phyloP scores from a whole-genome alignment of 2,888 invertebrate species.

The Calliopum simillimum region DNA sequence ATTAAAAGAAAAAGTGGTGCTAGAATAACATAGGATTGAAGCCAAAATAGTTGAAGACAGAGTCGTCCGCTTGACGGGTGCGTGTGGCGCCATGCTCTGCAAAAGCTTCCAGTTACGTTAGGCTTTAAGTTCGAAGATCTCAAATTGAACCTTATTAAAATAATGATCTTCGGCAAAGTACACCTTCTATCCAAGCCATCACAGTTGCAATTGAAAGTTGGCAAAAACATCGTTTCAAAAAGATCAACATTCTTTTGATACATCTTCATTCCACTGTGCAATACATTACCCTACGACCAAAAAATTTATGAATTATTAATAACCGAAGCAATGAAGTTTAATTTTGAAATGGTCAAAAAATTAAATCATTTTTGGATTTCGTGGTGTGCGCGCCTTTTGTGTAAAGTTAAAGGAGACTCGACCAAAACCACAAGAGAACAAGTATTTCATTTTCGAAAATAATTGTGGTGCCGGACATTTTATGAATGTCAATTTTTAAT shows the following conservation, averaged over 20 bases:
- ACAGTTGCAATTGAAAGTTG: too few species aligned
- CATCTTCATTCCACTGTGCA: constrained; percentile 29
- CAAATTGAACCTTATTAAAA: too few species aligned
- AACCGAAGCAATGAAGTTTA: constrained; percentile 49
- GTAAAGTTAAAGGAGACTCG: too few species aligned
- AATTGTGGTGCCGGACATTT: constrained; percentile 27
- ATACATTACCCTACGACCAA: constrained; percentile 8
- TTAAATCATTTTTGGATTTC: constrained; percentile 3
- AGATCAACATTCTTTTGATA: neutral
- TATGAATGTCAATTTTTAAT: constrained; percentile 34
- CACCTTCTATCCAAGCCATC: too few species aligned
- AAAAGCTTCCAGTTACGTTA: too few species aligned
- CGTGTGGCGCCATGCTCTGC: too few species aligned
- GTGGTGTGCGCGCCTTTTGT: neutral
- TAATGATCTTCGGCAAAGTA: too few species aligned
- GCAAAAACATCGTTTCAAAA: too few species aligned
- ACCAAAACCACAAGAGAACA: constrained; percentile 17
- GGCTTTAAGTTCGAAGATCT: too few species aligned
- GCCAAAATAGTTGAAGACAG: too few species aligned
- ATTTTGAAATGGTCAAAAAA: constrained; percentile 43
- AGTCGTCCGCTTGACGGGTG: too few species aligned
- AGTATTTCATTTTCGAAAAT: constrained; percentile 27
- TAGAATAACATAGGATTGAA: neutral
- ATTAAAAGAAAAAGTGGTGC: neutral
- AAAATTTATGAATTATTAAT: constrained; percentile 48